phyloP scores from a whole-genome alignment of 2,888 invertebrate genomes.

The Ornithoptera priamus region DNA sequence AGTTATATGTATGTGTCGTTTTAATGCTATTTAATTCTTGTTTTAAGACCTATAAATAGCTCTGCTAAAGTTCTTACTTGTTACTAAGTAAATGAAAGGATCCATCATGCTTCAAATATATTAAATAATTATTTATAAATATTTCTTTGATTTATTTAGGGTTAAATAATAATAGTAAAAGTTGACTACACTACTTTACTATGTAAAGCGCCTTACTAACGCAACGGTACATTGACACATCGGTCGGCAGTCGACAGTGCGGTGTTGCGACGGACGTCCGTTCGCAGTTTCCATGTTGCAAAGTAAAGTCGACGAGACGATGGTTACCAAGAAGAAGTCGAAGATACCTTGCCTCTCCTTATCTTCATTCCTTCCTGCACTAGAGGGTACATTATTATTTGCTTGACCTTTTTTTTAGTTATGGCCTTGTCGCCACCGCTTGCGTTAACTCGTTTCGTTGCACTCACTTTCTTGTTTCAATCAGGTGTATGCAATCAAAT shows the following conservation, averaged over 20 bases:
- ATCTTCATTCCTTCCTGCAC: constrained; percentile 70
- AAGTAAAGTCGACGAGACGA: constrained; percentile 66
- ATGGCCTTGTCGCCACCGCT: constrained; percentile 69
- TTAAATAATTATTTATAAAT: no score
- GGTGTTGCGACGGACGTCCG: constrained; percentile 72
- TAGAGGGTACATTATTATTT: constrained; percentile 68
- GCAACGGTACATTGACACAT: constrained; percentile 65
- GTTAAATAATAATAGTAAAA: not conserved
- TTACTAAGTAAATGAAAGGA: no score
- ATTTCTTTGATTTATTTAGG: no score
- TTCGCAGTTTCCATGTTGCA: constrained; percentile 65
- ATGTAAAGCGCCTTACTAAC: constrained; percentile 59
- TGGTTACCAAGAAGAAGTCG: constrained; percentile 76
- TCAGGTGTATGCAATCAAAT: constrained; percentile 68
- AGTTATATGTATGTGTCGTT: no score
- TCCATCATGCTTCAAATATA: no score
- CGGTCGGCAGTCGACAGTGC: constrained; percentile 57
- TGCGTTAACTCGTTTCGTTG: constrained; percentile 71
- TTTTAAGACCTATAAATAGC: no score
- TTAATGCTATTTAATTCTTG: no score
- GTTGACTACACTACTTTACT: constrained; percentile 34
- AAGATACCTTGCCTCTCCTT: constrained; percentile 76
- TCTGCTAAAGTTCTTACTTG: no score
- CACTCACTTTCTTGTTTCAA: constrained; percentile 76
- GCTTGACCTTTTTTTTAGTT: constrained; percentile 58